These are phyloP conservation scores for Hemistola chrysoprasaria DNA, from an alignment of 2,888 invertebrate species.

Conservation along the genomic window DNA sequence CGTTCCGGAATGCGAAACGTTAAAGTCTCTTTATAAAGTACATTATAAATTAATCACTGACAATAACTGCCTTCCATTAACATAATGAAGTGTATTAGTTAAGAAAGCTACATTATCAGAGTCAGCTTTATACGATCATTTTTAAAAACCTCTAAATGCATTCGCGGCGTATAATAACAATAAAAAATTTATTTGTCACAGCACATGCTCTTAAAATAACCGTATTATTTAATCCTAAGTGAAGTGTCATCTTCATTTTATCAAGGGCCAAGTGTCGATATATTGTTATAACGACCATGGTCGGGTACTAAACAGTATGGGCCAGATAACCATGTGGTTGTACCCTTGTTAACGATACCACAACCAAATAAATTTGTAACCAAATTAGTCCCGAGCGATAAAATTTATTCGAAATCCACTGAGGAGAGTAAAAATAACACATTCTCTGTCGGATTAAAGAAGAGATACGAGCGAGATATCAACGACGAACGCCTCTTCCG, in stretches of 20 bases:
- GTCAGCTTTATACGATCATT: conserved; percentile 47
- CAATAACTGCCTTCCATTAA: conserved; percentile 30
- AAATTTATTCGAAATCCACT: conserved; percentile 81
- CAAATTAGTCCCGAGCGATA: conserved; percentile 81
- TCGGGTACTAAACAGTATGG: conserved; percentile 73
- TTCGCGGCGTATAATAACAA: conserved; percentile 57
- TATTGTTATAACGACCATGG: conserved; percentile 76
- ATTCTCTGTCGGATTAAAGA: conserved; percentile 80
- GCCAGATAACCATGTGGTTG: conserved; percentile 75
- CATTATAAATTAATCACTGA: no score
- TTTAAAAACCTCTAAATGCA: conserved; percentile 50
- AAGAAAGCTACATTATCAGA: conserved; percentile 57
- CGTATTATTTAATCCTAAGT: conserved; percentile 78
- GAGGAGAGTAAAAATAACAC: conserved; percentile 81
- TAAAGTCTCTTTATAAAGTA: no score
- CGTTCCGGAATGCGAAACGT: no score
- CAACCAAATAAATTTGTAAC: conserved; percentile 82
- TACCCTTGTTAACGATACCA: conserved; percentile 80
- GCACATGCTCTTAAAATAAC: conserved; percentile 62
- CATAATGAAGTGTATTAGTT: conserved; percentile 54
- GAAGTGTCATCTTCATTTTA: conserved; percentile 79
- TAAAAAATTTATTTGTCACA: conserved; percentile 65
- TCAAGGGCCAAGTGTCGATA: conserved; percentile 75
- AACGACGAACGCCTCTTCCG: conserved; percentile 70
- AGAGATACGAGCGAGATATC: conserved; percentile 79